A percentile compares a stretch with the other conserved stretches of the same genome.
Conservation (phyloP, 2,888 invertebrate genomes). For the Mesoligia furuncula region DNA sequence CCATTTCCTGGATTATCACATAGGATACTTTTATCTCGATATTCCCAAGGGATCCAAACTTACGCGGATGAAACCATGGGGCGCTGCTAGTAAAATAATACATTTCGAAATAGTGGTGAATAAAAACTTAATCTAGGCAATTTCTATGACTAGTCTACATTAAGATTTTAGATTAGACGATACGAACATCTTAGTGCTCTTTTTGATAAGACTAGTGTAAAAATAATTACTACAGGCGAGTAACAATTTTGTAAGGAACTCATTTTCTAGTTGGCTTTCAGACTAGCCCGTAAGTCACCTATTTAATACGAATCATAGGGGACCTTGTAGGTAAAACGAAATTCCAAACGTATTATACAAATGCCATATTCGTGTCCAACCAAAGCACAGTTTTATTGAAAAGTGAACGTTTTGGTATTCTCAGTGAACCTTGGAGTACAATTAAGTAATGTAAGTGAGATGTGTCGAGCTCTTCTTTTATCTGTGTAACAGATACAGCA, state of each 20-base stretch:
- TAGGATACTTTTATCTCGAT: too few species aligned
- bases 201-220: conserved; percentile 19
- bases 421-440: conserved; percentile 71
- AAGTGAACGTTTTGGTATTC: conserved; percentile 54
- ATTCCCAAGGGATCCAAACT: too few species aligned
- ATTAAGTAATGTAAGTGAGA: conserved; percentile 85
- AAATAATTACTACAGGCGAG: conserved; percentile 6
- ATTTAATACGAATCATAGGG: conserved; percentile 69
- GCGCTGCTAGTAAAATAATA: background rate
- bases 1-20: too few species aligned
- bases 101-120: background rate
- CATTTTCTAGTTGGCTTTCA: conserved; percentile 56
- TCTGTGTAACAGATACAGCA: conserved; percentile 89
- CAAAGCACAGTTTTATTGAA: conserved; percentile 71
- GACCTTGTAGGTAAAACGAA: conserved; percentile 72
- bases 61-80: too few species aligned
- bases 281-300: conserved; percentile 44
- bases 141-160: conserved; percentile 14
- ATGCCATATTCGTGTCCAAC: conserved; percentile 70
- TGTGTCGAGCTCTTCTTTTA: conserved; percentile 84
- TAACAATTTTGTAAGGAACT: background rate
- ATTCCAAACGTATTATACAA: conserved; percentile 65
- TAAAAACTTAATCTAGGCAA: conserved; percentile 3
- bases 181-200: conserved; percentile 8
- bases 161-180: conserved; percentile 28